Evolutionary conservation across 2,888 invertebrate genomes (phyloP), one percentile per base, ranked within the genome.

Genomic region (Pseudococcus viburni): DNA sequence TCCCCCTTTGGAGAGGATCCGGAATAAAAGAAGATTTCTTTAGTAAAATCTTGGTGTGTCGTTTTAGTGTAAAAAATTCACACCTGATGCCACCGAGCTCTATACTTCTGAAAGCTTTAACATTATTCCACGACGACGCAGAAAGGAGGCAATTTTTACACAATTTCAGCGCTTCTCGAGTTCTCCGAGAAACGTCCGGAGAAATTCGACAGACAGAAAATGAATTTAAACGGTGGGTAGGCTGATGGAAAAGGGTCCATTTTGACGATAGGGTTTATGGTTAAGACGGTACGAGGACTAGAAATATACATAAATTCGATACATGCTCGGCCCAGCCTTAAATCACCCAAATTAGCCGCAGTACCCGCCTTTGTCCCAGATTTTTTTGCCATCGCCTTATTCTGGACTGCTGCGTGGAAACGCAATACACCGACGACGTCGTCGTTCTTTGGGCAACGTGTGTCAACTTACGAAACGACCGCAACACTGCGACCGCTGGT

Each of bases 11-110:
- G 17, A 33, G 15, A n/a, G 8, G 26, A 73, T 73, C 73, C 33
- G 17, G 33, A 73, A 33, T 17, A 73, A 73, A 73, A 39, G 73
- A 73, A 73, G 73, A 73, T 73, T 73, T 33, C 73, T 33, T 17
- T 26, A 73, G 73, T 26, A 17, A 73, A 73, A 73, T 73, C 33
- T 73, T 73, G 33, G 33, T 73, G 33, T 33, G 6, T 73, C 26
- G 17, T 33, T 33, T 33, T 33, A 26, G 33, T 33, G 17, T 33
- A 33, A 73, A 73, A 22, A 73, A 73, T 73, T 73, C 73, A 33
- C 73, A 73, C 73, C 73, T 73, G 73, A 73, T 73, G n/a, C 73
- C 9, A 42, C 42, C 73, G 26, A 73, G 73, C 73, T 22, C 8
- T n/a, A 59, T 7, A 42, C 42, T 9, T n/a, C 2, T n/a, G 26